These are phyloP conservation scores for Diplosoma virens DNA, from an alignment of 23 tunicate species.

Conservation along the genomic window DNA sequence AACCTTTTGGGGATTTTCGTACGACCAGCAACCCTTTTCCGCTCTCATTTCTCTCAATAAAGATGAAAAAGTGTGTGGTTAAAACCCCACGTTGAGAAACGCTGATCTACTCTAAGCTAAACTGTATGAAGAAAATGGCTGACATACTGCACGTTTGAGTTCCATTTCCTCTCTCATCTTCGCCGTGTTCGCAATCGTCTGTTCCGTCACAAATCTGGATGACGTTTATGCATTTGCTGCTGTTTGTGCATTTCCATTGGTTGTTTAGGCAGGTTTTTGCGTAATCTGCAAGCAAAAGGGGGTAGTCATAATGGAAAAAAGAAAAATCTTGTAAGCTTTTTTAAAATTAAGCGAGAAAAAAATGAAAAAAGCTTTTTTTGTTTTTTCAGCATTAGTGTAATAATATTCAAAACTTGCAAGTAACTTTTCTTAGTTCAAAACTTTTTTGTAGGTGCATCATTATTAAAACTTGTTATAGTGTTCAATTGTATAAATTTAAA, in stretches of 20 bases:
- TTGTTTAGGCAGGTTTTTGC: slow-evolving; percentile 55
- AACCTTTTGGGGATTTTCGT: too few relatives aligned
- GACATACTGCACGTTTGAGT: slow-evolving; percentile 58
- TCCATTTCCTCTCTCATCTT: slow-evolving; percentile 51
- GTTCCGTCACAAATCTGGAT: slow-evolving; percentile 62
- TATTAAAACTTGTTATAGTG: too few relatives aligned
- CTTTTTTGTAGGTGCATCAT: too few relatives aligned
- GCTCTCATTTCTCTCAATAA: too few relatives aligned
- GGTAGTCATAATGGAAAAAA: too few relatives aligned
- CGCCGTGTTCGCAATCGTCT: slow-evolving; percentile 53
- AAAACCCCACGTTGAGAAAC: too few relatives aligned
- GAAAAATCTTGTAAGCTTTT: too few relatives aligned
- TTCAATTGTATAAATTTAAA: too few relatives aligned
- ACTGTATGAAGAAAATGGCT: too few relatives aligned
- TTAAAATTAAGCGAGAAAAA: not conserved
- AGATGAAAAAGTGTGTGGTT: too few relatives aligned
- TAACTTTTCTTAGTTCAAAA: not conserved
- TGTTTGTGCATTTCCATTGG: slow-evolving; percentile 78
- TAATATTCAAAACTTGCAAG: not conserved
- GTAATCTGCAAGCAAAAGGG: slow-evolving; percentile 49
- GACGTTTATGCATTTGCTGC: slow-evolving; percentile 57
- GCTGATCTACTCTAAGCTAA: too few relatives aligned
- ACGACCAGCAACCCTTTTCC: too few relatives aligned
- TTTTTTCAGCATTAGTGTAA: not conserved
- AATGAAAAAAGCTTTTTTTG: not conserved